Evolutionary conservation across 2,888 invertebrate genomes (phyloP).

Genomic region (Bombylius major): DNA sequence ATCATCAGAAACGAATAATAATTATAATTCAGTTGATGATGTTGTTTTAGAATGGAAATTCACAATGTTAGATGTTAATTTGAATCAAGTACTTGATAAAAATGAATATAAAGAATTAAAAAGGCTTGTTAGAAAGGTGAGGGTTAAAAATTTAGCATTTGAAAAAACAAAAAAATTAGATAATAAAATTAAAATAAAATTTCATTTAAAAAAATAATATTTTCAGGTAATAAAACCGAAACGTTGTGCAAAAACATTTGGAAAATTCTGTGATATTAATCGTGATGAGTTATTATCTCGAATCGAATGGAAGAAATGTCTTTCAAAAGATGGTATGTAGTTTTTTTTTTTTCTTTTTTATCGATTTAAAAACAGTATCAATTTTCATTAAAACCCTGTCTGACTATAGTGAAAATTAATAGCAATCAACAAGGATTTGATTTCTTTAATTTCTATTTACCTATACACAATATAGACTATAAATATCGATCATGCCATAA

Average conservation of each 20-base stretch:
- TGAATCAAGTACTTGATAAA: constrained; percentile 62
- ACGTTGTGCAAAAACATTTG: constrained; percentile 79
- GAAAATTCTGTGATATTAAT: constrained; percentile 75
- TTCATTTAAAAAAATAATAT: neutral
- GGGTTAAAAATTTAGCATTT: constrained; percentile 9
- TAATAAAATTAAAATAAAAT: too few relatives aligned
- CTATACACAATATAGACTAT: too few relatives aligned
- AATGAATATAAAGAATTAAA: constrained; percentile 72
- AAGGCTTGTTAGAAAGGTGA: constrained; percentile 66
- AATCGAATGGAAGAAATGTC: constrained; percentile 76
- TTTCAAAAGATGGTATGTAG: constrained; percentile 58
- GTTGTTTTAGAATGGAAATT: constrained; percentile 84
- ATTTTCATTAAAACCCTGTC: too few relatives aligned
- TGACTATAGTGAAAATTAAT: too few relatives aligned
- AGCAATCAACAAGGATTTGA: too few relatives aligned
- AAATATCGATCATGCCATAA: too few relatives aligned
- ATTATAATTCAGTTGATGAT: constrained; percentile 33
- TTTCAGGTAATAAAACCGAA: constrained; percentile 68
- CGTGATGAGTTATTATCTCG: constrained; percentile 64
- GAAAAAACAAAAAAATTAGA: too few relatives aligned
- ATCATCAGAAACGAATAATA: neutral
- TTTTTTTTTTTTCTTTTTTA: too few relatives aligned
- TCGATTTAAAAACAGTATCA: too few relatives aligned
- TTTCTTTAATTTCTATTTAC: too few relatives aligned
- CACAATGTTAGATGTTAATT: constrained; percentile 64